These are phyloP conservation scores for Battus philenor DNA, from an alignment of 1,140 invertebrate genomes.

Conservation along the genomic window DNA sequence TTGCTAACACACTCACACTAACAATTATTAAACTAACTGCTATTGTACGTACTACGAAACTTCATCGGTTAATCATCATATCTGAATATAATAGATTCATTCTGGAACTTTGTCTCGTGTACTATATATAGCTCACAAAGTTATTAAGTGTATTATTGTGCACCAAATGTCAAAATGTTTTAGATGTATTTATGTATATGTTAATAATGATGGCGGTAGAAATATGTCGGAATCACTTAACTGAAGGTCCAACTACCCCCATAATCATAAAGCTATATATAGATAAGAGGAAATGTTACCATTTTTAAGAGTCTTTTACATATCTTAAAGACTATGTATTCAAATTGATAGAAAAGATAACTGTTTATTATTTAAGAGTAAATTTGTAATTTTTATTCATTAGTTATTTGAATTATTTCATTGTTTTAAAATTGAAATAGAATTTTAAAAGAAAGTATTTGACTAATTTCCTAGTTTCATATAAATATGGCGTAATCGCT, in stretches of 20 bases:
- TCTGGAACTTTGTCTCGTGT: background rate
- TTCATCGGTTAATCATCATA: too few relatives aligned
- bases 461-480: too few relatives aligned
- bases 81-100: too few relatives aligned
- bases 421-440: too few relatives aligned
- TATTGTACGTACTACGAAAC: background rate
- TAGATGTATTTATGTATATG: background rate
- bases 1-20: background rate
- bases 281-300: background rate
- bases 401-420: too few relatives aligned
- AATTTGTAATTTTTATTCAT: too few relatives aligned
- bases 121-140: background rate
- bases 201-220: slow-evolving; percentile 7
- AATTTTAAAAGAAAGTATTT: too few relatives aligned
- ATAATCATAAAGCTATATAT: slow-evolving; percentile 12
- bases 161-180: slow-evolving; percentile 2
- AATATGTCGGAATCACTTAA: background rate
- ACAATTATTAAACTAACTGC: background rate
- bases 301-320: background rate
- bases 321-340: background rate
- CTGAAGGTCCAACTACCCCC: slow-evolving; percentile 20
- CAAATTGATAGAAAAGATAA: too few relatives aligned
- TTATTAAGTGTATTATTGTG: background rate
- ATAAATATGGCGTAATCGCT: too few relatives aligned
- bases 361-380: too few relatives aligned